phyloP scores from a whole-genome alignment of 2,797 vertebrate species.

The Siniperca scherzeri region DNA sequence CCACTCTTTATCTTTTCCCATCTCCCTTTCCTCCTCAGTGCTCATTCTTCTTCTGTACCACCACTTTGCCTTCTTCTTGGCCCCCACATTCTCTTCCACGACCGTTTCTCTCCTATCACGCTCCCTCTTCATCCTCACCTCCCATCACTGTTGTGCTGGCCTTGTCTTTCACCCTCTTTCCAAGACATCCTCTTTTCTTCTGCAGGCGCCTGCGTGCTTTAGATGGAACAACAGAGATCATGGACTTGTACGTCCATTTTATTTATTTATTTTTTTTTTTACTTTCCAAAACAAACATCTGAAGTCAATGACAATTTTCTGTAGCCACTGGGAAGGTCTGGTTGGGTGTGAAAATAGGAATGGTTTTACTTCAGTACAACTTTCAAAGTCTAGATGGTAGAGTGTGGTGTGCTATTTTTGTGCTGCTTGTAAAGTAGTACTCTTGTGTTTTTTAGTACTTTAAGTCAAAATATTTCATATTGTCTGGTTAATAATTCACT shows the following conservation, averaged over 20 bases:
- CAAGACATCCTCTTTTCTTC: background rate
- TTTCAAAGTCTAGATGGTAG: background rate
- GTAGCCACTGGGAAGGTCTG: background rate
- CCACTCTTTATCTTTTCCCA: constrained; percentile 45
- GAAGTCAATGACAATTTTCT: constrained; percentile 20
- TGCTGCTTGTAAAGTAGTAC: background rate
- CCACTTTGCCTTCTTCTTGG: constrained; percentile 34
- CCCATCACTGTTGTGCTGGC: constrained; percentile 19
- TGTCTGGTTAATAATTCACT: background rate
- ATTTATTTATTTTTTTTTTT: background rate
- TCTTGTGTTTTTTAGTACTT: background rate
- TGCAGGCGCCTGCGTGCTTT: constrained; percentile 5
- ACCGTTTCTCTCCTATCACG: constrained; percentile 19
- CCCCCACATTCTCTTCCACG: background rate
- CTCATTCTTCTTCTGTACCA: constrained; percentile 43
- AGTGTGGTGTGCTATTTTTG: background rate
- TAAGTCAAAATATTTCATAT: background rate
- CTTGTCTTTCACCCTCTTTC: constrained; percentile 24
- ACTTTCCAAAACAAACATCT: constrained; percentile 23
- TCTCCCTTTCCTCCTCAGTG: constrained; percentile 40
- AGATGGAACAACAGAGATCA: background rate
- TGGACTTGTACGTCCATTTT: background rate
- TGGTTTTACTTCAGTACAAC: background rate
- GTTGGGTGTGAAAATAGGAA: background rate
- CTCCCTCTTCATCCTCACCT: constrained; percentile 30